These are phyloP conservation scores for Drosophila triauraria DNA, from an alignment of 1,140 invertebrate genomes.

Conservation along the genomic window DNA sequence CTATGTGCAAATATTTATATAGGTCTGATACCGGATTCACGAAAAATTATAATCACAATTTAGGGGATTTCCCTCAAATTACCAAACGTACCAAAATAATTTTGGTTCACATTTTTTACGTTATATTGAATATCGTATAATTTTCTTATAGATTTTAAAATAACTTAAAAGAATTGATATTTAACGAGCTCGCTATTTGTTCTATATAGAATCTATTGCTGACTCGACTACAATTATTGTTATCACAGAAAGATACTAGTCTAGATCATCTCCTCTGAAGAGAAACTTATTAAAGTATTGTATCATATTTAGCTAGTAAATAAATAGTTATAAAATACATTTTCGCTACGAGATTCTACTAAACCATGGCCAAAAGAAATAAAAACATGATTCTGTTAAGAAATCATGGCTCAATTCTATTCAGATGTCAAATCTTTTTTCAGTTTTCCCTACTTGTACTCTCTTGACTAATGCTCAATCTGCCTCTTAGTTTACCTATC, in stretches of 20 bases:
- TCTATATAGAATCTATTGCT: too few relatives aligned
- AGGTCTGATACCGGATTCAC: not conserved
- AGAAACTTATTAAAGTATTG: too few relatives aligned
- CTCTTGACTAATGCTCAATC: too few relatives aligned
- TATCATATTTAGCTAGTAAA: too few relatives aligned
- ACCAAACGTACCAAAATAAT: not conserved
- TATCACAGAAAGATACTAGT: not conserved
- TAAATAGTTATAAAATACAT: too few relatives aligned
- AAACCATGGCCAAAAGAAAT: not conserved
- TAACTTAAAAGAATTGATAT: not conserved
- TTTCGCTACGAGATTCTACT: rapidly evolving
- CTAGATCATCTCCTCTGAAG: too few relatives aligned
- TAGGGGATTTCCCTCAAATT: constrained; percentile 11
- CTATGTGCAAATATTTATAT: constrained; percentile 2
- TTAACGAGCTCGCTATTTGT: not conserved
- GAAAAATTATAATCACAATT: not conserved
- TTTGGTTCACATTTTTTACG: not conserved
- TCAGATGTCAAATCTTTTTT: too few relatives aligned
- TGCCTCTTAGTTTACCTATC: not conserved
- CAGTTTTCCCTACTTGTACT: too few relatives aligned
- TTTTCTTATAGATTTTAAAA: not conserved
- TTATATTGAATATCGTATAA: not conserved
- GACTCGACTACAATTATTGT: too few relatives aligned
- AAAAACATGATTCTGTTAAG: too few relatives aligned
- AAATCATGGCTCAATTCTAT: too few relatives aligned